Base-by-base conservation (phyloP, 2,888 invertebrate species). In the Saturnia pavonia region DNA sequence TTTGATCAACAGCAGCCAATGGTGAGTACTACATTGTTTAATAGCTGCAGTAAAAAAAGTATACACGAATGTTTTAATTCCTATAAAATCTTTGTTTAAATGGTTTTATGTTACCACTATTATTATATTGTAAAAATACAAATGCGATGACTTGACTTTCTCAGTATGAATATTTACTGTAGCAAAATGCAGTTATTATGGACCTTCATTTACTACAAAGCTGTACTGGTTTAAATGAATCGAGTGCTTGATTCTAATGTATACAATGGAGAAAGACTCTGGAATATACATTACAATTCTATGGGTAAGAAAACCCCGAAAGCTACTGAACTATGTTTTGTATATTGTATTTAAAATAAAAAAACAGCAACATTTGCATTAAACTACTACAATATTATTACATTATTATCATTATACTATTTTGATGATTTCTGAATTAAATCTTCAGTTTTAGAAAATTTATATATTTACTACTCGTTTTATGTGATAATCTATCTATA, bases 1-100 rank as follows among this genome's bases (percentile, higher is more conserved):
- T 92, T 92, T 75, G 94, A 94, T 74, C 89, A 91, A 74, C 91
- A 91, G 81, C 87, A 91, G 81, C 93, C 92, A 73, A 90, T 94
- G 94, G 94, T 94, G 80, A 92, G 94, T 92, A 74, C 74, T 68
- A 48, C 60, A 72, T 45, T 57, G 25, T n/a, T 45, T 68, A 25
- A 65, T 65, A 40, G n/a, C n/a, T 65, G 65, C 40, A 14, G 25
- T 65, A 1, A 1, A n/a, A 19, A n/a, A 63, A 27, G 16, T 8
- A 19, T 27, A 45, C 43, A 43, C 63, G 73, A 74, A 67, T 42
- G 60, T 57, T 70, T 7, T 69, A 45, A 65, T 65, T 40, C 1
- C 19, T 65, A 65, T 65, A 12, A 25, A 65, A 40, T 40, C 8
- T n/a, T 40, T 40, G 19, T 40, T 19, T 34, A 65, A 40, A 40